phyloP scores from a whole-genome alignment of 1,140 invertebrate species.

The Luehdorfia chinensis region DNA sequence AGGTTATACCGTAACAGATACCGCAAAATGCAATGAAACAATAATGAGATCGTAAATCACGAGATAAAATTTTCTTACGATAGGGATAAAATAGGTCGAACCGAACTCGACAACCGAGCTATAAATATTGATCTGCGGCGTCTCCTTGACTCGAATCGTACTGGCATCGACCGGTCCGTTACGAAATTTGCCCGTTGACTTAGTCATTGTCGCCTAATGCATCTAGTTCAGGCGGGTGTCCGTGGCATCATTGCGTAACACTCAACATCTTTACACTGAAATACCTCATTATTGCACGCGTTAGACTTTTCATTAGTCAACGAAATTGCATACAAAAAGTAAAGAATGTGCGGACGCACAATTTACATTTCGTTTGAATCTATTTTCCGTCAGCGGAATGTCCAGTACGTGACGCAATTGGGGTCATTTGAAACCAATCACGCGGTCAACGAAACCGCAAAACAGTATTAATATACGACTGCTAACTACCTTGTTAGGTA shows the following conservation, averaged over 20 bases:
- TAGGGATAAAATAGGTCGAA: conserved; percentile 46
- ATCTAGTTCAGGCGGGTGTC: conserved; percentile 30
- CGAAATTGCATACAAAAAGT: too few species aligned
- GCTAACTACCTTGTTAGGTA: conserved; percentile 32
- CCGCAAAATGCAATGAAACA: conserved; percentile 19
- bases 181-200: conserved; percentile 58
- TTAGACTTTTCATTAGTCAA: too few species aligned
- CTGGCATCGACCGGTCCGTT: conserved; percentile 49
- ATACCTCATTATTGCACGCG: too few species aligned
- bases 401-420: conserved; percentile 55
- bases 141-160: conserved; percentile 67
- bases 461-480: conserved; percentile 45
- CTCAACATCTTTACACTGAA: conserved; percentile 1
- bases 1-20: conserved; percentile 3
- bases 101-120: conserved; percentile 48
- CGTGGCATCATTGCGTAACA: background rate
- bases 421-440: conserved; percentile 62
- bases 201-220: conserved; percentile 66
- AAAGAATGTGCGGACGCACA: too few species aligned
- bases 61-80: conserved; percentile 41
- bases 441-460: conserved; percentile 53
- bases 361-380: conserved; percentile 30
- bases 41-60: conserved; percentile 19
- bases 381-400: conserved; percentile 56
- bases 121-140: conserved; percentile 58